Conservation (phyloP, 2,113 vertebrate genomes). For the Neomonachus schauinslandi region DNA sequence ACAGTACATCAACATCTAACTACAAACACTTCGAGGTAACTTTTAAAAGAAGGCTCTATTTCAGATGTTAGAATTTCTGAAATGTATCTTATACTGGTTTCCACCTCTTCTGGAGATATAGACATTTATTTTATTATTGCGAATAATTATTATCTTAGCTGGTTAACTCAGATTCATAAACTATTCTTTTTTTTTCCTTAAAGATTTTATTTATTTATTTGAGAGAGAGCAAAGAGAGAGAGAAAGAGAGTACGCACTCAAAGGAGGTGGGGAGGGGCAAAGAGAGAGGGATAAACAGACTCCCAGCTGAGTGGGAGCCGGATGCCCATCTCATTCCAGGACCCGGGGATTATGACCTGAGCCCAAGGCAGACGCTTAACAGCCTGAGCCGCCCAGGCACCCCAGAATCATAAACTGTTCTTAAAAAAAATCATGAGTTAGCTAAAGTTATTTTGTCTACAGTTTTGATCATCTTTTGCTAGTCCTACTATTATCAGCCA, state of each 20-base stretch:
- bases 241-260: neutral
- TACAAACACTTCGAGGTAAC: neutral
- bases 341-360: neutral
- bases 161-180: neutral
- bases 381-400: neutral
- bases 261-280: neutral
- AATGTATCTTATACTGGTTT: neutral
- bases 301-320: neutral
- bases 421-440: neutral
- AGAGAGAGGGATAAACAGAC: neutral
- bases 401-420: neutral
- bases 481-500: neutral
- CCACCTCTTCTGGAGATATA: neutral
- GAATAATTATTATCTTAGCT: neutral
- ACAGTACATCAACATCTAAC: neutral
- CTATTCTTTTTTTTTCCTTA: neutral
- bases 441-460: neutral
- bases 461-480: neutral
- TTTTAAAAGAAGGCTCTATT: neutral
- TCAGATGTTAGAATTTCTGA: constrained; percentile 7
- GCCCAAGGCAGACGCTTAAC: neutral
- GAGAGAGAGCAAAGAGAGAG: neutral
- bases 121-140: neutral
- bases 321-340: neutral
- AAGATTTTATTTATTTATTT: neutral